Conservation (phyloP, 1,140 invertebrate genomes). For the Chironomus tepperi region DNA sequence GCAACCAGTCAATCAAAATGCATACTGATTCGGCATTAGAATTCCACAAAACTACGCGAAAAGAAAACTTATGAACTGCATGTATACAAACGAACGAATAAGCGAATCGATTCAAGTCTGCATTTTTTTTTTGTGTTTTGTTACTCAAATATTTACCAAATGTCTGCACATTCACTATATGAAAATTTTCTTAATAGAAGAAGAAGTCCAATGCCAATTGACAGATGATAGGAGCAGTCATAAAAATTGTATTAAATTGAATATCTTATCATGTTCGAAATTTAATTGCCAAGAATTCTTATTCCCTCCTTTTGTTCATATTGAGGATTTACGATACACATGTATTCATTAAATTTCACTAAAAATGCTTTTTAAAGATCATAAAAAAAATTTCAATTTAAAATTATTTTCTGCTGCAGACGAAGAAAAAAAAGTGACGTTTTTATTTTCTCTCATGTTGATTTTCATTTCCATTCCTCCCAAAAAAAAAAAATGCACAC, state of each 20-base stretch:
- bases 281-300: not conserved
- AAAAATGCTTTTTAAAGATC: slow-evolving; percentile 15
- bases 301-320: not conserved
- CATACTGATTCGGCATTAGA: no score
- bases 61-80: not conserved
- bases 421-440: slow-evolving; percentile 7
- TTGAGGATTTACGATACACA: not conserved
- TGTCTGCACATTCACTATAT: slow-evolving; percentile 5
- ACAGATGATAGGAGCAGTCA: not conserved
- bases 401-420: not conserved
- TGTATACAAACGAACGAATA: not conserved
- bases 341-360: slow-evolving; percentile 14
- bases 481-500: not conserved
- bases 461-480: not conserved
- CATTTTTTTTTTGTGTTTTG: slow-evolving; percentile 8
- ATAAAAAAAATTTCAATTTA: slow-evolving; percentile 21
- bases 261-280: not conserved
- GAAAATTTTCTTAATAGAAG: not conserved
- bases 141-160: slow-evolving; percentile 20
- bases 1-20: no score
- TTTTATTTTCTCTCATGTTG: slow-evolving; percentile 17
- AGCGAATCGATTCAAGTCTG: slow-evolving; percentile 4
- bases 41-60: not conserved
- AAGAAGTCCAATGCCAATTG: slow-evolving; percentile 9
- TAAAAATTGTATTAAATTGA: not conserved